phyloP scores from a whole-genome alignment of 2,113 vertebrate genomes.

The Crotalus tigris region DNA sequence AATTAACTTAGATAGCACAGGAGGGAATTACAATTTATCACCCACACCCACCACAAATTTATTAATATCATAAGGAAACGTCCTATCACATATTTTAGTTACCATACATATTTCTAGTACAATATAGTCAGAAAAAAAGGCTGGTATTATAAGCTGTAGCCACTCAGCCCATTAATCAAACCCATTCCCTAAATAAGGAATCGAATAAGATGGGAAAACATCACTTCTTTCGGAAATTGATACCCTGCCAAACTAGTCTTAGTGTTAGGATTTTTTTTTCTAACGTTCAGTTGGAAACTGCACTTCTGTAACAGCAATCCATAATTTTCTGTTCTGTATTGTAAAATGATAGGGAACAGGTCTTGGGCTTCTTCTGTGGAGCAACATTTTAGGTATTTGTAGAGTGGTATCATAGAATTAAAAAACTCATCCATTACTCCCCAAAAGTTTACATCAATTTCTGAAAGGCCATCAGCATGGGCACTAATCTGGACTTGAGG shows the following conservation, averaged over 20 bases:
- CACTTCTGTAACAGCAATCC: neutral
- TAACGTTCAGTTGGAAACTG: neutral
- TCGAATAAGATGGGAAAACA: neutral
- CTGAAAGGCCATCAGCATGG: neutral
- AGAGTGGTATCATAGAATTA: neutral
- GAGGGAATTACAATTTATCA: neutral
- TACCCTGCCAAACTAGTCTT: neutral
- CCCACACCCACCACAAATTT: neutral
- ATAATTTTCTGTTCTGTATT: neutral
- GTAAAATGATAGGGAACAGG: neutral
- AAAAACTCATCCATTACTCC: neutral
- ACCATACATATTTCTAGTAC: neutral
- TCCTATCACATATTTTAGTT: neutral
- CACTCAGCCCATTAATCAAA: neutral
- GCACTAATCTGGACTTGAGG: neutral
- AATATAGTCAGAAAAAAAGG: neutral
- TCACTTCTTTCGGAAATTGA: neutral
- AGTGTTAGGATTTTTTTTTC: neutral
- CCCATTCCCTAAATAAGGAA: neutral
- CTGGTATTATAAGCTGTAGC: neutral
- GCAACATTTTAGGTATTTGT: neutral
- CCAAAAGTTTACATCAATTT: neutral
- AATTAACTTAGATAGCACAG: neutral
- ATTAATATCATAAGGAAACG: neutral
- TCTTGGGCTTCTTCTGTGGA: neutral